A percentile compares a stretch with the other conserved stretches of the same genome.
Evolutionary conservation across 1,140 invertebrate species (phyloP).

Genomic region (Pygmarrhopalites habei): DNA sequence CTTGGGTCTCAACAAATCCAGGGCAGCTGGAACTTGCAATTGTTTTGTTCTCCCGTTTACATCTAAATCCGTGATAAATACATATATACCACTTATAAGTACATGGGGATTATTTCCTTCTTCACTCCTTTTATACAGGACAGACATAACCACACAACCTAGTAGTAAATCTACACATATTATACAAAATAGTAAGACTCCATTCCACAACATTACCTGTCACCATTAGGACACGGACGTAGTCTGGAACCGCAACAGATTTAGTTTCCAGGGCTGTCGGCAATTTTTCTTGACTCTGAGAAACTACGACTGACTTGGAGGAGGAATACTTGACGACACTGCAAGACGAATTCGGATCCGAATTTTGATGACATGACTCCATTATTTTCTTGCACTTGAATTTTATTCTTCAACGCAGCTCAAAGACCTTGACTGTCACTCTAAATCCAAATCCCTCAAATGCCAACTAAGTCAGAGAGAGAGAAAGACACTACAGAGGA

Average conservation of each 20-base stretch:
- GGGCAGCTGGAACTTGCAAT: conserved; percentile 23
- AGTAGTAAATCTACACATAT: neutral
- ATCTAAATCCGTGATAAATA: conserved; percentile 7
- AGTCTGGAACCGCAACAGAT: conserved; percentile 3
- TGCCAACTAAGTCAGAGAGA: no score
- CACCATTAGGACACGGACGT: conserved; percentile 12
- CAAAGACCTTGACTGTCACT: no score
- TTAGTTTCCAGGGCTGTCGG: neutral
- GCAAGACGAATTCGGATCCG: no score
- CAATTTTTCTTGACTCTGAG: neutral
- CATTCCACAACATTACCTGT: conserved; percentile 1
- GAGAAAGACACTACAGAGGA: no score
- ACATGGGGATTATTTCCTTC: neutral
- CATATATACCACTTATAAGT: no score
- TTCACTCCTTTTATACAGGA: neutral
- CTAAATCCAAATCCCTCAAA: no score
- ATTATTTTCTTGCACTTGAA: neutral
- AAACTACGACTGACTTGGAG: no score
- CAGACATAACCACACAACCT: neutral
- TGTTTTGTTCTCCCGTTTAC: conserved; percentile 14
- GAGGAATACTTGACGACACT: no score
- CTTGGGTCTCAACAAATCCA: conserved; percentile 31
- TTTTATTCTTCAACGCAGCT: neutral
- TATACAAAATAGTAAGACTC: neutral
- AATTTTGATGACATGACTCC: neutral